Evolutionary conservation across 2,797 vertebrate genomes (phyloP), one percentile per base, ranked within the genome.

Genomic region (Protosalanx chinensis): DNA sequence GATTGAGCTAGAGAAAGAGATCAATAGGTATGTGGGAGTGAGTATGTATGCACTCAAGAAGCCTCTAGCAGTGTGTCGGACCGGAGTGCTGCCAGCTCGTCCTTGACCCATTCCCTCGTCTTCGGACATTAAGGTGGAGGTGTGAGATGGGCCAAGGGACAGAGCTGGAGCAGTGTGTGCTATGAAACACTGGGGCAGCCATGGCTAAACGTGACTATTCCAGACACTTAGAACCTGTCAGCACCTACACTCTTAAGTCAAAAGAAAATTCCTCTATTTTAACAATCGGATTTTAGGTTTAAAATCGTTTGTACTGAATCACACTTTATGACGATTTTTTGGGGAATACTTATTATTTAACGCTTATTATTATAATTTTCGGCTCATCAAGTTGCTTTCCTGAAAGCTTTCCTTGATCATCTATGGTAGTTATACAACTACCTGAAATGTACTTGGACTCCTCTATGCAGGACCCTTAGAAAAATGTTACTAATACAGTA

Each of bases 181-280:
- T 76, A 76, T 76, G 75, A 68, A 85, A 82, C 67, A 76, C 72
- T 56, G 41, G 72, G 68, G 65, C 35, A 81, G 77, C 68, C 32
- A 51, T 33, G 41, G 64, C 59, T 81, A 76, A 71, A 71, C 51
- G 53, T 30, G 30, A 73, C 33, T 59, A 76, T 35, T 65, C 30
- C 63, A 63, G 64, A 74, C 64, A 87, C 85, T 90, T 86, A 90
- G 87, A 91, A 88, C 88, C 87, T 90, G 85, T 73, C 88, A 77
- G 83, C 84, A 88, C 90, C 91, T 92, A 91, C 79, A 91, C 89
- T 92, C 88, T 83, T 83, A 74, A 41, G 18, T 16, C 30, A 62
- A n/a, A 71, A 6, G 33, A 8, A 65, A 29, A 33, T 63, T 32
- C 64, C 37, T 71, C 35, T 70, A 37, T 67, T 53, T 51, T 46